Base-by-base conservation (phyloP, 2,113 vertebrate genomes). In the Apeltes quadracus region DNA sequence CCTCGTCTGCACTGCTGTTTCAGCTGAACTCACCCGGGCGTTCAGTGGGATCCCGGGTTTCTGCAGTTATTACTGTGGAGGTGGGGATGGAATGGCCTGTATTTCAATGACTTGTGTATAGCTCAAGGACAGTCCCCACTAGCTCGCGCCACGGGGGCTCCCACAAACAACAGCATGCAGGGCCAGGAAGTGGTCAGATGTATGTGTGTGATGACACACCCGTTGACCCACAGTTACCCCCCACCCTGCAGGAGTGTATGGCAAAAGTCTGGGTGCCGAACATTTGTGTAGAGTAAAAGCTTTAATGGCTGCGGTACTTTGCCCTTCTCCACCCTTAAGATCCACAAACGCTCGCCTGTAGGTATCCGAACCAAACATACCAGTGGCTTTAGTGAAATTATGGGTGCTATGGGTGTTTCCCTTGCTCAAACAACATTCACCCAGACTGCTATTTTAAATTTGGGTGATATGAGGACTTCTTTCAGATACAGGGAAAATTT, bases 141-240 rank as follows among this genome's bases (percentile, higher is more conserved):
- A 18, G 63, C 79, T 69, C 66, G 38, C 66, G 36, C 69, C 36
- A 16, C 62, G 70, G 78, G 76, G 87, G 84, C 61, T 65, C 74
- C 78, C 83, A 61, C 61, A 71, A 78, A 75, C 70, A 71, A 23
- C 48, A 51, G 48, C 13, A 77, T 81, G 75, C 71, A 69, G 4
- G 76, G 77, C 64, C 64, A 87, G 88, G 88, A 91, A 89, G 87
- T 89, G 86, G 88, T 84, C 68, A 36, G 61, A 39, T 62, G 76
- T 63, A 70, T 69, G 32, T 61, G 69, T 57, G 70, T 70, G 48
- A 79, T 67, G 87, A 81, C 85, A 70, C 87, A 75, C 90, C 90
- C 90, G 80, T 87, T 59, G 75, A 84, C 83, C 85, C 90, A 84
- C 89, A 82, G 69, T 36, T 72, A 61, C 8, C 67, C 58, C 58